Evolutionary conservation across 1,140 invertebrate genomes (phyloP), one percentile per base, ranked within the genome.

Genomic region (Nasonia longicornis): DNA sequence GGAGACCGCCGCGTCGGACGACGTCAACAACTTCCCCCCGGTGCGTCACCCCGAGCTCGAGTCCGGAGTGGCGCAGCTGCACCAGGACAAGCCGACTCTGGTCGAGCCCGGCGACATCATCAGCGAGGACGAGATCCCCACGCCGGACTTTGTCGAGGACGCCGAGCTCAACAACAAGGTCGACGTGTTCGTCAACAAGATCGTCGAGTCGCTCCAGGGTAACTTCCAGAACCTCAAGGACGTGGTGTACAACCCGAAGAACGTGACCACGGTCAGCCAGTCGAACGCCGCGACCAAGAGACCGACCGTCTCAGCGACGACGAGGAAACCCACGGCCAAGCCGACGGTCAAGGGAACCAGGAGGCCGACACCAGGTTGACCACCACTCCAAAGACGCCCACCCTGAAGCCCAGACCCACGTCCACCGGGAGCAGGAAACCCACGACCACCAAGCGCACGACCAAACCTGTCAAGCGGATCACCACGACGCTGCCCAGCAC

Each of bases 41-140:
- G 96, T 96, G 2, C 92, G 95, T 75, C 96, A 96, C 88, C 96
- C 96, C 0, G 94, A 95, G 89, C 88, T 96, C 0, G 96, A 96
- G 79, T 93, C 93, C 79, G 94, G 94, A 0, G 90, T 89, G 6
- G 90, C 92, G 2, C 83, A 82, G 16, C 85, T 84, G 22, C 89
- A 90, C 31, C 88, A 90, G 11, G 90, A 91, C 11, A 89, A 89
- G 7, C 89, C 89, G 2, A 90, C 89, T 0, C 89, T 92, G 31
- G 89, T 92, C 2, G 89, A 92, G 3, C 88, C 87, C 1, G 91
- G 89, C 16, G 91, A 88, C 74, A 86, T 85, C 70, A 82, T 92
- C 3, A 91, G 89, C 29, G 92, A 95, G 48, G 88, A 93, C 16
- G 93, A 95, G 77, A 93, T 95, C 3, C 93, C 95, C 11, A 95